Evolutionary conservation across 64 coral and sea anemone species (phyloP).

Genomic region (Pocillopora damicornis): DNA sequence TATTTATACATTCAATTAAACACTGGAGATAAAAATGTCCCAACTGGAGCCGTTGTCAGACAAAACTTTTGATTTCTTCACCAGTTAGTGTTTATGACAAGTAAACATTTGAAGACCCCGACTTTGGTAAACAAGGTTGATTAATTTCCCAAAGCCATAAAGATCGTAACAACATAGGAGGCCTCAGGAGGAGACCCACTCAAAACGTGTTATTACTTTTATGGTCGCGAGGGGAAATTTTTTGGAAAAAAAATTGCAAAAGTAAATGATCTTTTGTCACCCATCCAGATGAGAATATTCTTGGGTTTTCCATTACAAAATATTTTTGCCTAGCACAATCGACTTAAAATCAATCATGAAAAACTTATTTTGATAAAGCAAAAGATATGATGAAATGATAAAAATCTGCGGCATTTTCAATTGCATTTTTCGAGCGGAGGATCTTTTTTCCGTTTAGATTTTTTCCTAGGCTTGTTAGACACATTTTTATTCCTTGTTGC

Average conservation of each 20-base stretch:
- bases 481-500: no score
- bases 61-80: slow-evolving; percentile 11
- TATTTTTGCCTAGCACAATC: no score
- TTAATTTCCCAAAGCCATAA: slow-evolving; percentile 6
- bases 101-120: background rate
- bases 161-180: background rate
- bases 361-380: no score
- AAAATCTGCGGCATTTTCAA: no score
- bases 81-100: background rate
- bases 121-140: slow-evolving; percentile 7
- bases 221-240: background rate
- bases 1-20: slow-evolving; percentile 38
- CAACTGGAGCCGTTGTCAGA: background rate
- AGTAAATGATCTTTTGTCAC: no score
- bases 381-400: no score
- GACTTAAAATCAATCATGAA: no score
- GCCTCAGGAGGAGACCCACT: background rate
- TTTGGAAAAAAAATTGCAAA: background rate
- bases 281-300: no score
- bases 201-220: background rate
- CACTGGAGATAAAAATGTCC: background rate
- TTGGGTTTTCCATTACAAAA: no score
- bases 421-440: no score
- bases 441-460: no score
- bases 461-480: no score